phyloP scores from a whole-genome alignment of 2,797 vertebrate genomes.

The Typhlichthys eigenmanni region DNA sequence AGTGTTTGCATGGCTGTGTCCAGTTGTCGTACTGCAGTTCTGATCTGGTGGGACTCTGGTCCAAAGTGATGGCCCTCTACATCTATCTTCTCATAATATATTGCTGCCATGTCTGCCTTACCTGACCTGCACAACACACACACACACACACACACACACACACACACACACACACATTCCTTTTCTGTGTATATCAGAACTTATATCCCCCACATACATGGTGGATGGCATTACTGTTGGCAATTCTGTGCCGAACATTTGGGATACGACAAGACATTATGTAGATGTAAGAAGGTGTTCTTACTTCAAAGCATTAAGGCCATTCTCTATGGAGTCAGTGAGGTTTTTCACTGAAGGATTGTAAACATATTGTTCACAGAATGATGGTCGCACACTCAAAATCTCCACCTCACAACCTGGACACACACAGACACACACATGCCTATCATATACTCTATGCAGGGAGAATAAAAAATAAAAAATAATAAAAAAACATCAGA shows the following conservation, averaged over 20 bases:
- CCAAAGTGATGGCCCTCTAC: conserved; percentile 92
- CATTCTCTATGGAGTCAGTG: conserved; percentile 78
- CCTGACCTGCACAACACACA: conserved; percentile 42
- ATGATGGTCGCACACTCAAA: conserved; percentile 83
- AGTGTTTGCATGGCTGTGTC: conserved; percentile 82
- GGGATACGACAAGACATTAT: not conserved
- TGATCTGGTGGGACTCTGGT: conserved; percentile 82
- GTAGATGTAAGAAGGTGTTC: not conserved
- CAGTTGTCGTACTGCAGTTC: conserved; percentile 76
- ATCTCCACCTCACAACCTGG: conserved; percentile 94
- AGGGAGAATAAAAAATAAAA: too few species aligned
- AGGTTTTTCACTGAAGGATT: conserved; percentile 85
- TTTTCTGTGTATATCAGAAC: not conserved
- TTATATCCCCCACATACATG: too few species aligned
- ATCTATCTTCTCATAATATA: conserved; percentile 92
- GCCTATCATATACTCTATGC: too few species aligned
- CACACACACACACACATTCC: not conserved
- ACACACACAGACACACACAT: conserved; percentile 21
- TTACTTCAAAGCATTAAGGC: conserved; percentile 84
- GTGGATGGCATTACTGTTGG: too few species aligned
- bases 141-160: conserved; percentile 8
- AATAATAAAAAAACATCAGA: too few species aligned
- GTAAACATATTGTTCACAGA: conserved; percentile 86
- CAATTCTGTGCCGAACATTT: too few species aligned
- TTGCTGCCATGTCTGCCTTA: conserved; percentile 81